A percentile compares a stretch with the other conserved stretches of the same genome.
These are phyloP conservation scores for Drosophila bocki DNA, from an alignment of 1,140 invertebrate species.

Conservation along the genomic window DNA sequence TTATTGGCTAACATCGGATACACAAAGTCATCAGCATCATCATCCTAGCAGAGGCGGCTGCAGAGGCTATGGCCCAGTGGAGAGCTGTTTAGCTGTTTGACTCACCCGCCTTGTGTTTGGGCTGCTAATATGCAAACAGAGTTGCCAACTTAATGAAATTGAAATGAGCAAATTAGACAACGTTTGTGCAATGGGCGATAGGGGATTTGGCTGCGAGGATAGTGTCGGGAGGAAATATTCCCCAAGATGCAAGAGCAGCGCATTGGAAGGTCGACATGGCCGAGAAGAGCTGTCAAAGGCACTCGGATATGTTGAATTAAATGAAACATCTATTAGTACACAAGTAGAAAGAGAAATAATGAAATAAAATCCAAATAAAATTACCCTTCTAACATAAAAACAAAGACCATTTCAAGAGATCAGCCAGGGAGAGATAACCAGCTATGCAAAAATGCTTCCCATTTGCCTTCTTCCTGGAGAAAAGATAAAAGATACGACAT, in stretches of 20 bases:
- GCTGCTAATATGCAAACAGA: conserved; percentile 80
- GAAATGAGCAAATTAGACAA: conserved; percentile 80
- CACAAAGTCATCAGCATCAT: conserved; percentile 52
- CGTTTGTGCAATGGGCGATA: conserved; percentile 53
- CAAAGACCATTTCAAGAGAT: not conserved
- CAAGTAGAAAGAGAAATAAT: too few species aligned
- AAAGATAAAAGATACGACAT: conserved; percentile 23
- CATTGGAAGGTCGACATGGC: not conserved
- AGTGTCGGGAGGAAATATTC: conserved; percentile 3
- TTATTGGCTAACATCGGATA: conserved; percentile 56
- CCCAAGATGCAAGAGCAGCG: conserved; percentile 16
- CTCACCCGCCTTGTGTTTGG: conserved; percentile 60
- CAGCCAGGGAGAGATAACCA: not conserved
- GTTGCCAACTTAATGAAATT: conserved; percentile 81
- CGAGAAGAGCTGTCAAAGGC: not conserved
- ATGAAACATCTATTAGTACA: not conserved
- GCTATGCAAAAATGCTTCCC: not conserved
- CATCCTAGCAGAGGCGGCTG: conserved; percentile 27
- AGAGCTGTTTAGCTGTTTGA: conserved; percentile 74
- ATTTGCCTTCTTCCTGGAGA: conserved; percentile 19
- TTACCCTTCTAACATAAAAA: too few species aligned
- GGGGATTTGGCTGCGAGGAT: conserved; percentile 13
- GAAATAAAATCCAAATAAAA: not conserved
- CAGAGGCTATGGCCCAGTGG: conserved; percentile 46
- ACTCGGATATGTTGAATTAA: not conserved